Conservation (phyloP, 2,888 invertebrate genomes). For the Drosophila maculinotata region DNA sequence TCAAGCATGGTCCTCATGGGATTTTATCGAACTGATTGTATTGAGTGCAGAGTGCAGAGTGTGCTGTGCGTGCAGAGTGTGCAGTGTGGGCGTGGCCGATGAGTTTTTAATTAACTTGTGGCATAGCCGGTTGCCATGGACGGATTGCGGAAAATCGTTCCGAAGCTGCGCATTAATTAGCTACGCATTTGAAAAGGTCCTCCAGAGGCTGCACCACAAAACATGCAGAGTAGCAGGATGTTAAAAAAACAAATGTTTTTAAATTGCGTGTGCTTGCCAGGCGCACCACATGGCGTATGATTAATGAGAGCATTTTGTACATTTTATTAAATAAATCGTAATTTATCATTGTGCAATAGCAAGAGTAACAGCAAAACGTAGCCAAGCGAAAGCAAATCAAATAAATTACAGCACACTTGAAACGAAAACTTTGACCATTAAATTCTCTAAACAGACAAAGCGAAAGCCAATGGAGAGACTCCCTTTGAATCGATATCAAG, state of each 20-base stretch:
- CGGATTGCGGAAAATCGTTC: slow-evolving; percentile 38
- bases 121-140: slow-evolving; percentile 37
- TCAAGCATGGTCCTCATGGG: slow-evolving; percentile 3
- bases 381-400: slow-evolving; percentile 60
- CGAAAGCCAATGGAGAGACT: slow-evolving; percentile 52
- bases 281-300: slow-evolving; percentile 76
- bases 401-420: slow-evolving; percentile 59
- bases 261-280: slow-evolving; percentile 22
- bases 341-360: slow-evolving; percentile 62
- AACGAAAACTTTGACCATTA: slow-evolving; percentile 67
- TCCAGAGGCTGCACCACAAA: too few species aligned
- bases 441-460: slow-evolving; percentile 63
- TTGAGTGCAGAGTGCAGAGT: slow-evolving; percentile 31
- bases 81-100: slow-evolving; percentile 31
- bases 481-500: slow-evolving; percentile 10
- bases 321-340: slow-evolving; percentile 74
- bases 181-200: slow-evolving; percentile 7
- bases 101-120: slow-evolving; percentile 71
- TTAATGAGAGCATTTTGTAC: slow-evolving; percentile 61
- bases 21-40: slow-evolving; percentile 36
- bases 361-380: slow-evolving; percentile 6
- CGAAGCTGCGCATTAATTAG: slow-evolving; percentile 45
- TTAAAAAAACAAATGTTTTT: slow-evolving; percentile 9
- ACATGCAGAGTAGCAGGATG: background rate
- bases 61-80: background rate